Percentiles rank a stretch among this genome's conserved stretches.
Conservation (phyloP, 1,140 invertebrate genomes). For the Drosophila yakuba region DNA sequence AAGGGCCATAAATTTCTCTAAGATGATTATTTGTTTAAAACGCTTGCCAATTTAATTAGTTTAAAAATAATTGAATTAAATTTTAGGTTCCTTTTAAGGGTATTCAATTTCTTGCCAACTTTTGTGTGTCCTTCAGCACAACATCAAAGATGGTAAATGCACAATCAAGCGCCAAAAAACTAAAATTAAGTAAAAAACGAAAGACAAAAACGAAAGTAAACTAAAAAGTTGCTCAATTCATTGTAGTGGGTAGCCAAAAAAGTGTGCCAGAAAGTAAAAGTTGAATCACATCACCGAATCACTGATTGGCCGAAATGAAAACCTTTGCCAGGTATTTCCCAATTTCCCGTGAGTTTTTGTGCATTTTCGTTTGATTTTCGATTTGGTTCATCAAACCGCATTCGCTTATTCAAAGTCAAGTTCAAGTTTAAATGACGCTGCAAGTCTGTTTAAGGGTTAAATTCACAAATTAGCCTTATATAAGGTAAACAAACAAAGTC, state of each 20-base stretch:
- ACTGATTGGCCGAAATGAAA: constrained; percentile 55
- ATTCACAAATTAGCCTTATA: constrained; percentile 30
- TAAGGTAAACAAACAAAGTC: constrained; percentile 69
- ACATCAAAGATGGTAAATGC: constrained; percentile 47
- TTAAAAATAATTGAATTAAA: neutral
- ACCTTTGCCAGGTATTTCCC: constrained; percentile 75
- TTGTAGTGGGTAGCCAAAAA: constrained; percentile 32
- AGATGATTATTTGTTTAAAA: neutral
- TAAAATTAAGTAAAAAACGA: constrained; percentile 17
- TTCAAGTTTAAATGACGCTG: constrained; percentile 63
- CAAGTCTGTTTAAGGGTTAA: constrained; percentile 57
- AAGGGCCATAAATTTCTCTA: constrained; percentile 16
- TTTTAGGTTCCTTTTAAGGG: neutral
- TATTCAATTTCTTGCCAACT: constrained; percentile 7
- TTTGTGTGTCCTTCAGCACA: constrained; percentile 16
- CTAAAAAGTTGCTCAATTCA: constrained; percentile 22
- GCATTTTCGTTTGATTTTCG: constrained; percentile 8
- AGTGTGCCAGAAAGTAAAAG: constrained; percentile 79
- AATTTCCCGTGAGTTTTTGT: constrained; percentile 37
- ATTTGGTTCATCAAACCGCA: constrained; percentile 30
- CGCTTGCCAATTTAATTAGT: neutral
- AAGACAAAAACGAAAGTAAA: constrained; percentile 36
- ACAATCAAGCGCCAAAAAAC: constrained; percentile 4
- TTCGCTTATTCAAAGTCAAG: constrained; percentile 57
- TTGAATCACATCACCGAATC: constrained; percentile 47